Percentiles rank a stretch among this genome's conserved stretches.
These are phyloP conservation scores for Drosophila greeni DNA, from an alignment of 2,888 invertebrate species.

Conservation along the genomic window DNA sequence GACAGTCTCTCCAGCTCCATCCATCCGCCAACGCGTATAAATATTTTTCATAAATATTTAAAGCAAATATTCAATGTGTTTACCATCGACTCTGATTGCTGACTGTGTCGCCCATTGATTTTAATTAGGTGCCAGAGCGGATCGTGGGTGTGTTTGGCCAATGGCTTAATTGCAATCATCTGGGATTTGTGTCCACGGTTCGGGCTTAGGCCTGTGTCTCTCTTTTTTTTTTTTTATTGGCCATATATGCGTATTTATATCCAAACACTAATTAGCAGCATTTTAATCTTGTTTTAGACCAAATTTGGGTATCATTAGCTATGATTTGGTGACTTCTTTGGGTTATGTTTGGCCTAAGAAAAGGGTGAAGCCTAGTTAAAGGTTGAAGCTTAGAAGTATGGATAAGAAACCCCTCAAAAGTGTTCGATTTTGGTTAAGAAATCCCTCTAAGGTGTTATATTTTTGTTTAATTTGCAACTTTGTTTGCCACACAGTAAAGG, in stretches of 20 bases:
- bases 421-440: no score
- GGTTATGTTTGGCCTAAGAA: no score
- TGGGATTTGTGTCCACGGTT: slow-evolving; percentile 16
- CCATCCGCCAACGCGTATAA: slow-evolving; percentile 44
- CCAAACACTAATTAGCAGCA: slow-evolving; percentile 27
- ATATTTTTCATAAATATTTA: slow-evolving; percentile 55
- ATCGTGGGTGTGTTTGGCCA: slow-evolving; percentile 54
- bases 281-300: slow-evolving; percentile 6
- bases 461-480: no score
- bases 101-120: slow-evolving; percentile 11
- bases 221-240: neutral
- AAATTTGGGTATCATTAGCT: slow-evolving; percentile 30
- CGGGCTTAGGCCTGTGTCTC: slow-evolving; percentile 11
- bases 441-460: no score
- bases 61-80: slow-evolving; percentile 42
- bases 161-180: slow-evolving; percentile 26
- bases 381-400: no score
- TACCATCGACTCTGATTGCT: slow-evolving; percentile 7
- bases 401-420: no score
- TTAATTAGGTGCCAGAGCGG: slow-evolving; percentile 50
- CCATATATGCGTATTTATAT: slow-evolving; percentile 3
- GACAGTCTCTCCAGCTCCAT: neutral
- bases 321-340: neutral
- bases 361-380: no score
- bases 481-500: no score